These are phyloP conservation scores for Thamnaconus septentrionalis DNA, from an alignment of 2,113 vertebrate genomes.

Conservation along the genomic window DNA sequence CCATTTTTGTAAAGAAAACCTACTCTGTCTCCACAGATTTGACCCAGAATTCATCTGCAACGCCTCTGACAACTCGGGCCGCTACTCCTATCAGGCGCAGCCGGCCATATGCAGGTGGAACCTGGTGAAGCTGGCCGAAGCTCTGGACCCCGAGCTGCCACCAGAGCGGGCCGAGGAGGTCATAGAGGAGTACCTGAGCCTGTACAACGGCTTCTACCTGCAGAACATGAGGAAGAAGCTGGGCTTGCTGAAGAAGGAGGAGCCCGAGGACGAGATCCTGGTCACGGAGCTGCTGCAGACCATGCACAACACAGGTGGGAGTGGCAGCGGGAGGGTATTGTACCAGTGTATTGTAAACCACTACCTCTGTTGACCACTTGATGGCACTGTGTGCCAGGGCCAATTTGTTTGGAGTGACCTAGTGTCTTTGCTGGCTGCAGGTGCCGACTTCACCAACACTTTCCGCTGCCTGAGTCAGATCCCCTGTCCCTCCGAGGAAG, in stretches of 20 bases:
- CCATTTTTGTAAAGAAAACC: not conserved
- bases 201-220: slow-evolving; percentile 86
- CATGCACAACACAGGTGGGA: slow-evolving; percentile 88
- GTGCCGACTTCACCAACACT: slow-evolving; percentile 94
- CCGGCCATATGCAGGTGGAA: slow-evolving; percentile 95
- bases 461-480: slow-evolving; percentile 87
- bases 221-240: slow-evolving; percentile 92
- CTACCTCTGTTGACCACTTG: no score
- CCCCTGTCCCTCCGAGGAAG: slow-evolving; percentile 59
- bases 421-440: slow-evolving; percentile 62
- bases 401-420: not conserved
- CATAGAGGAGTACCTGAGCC: slow-evolving; percentile 82
- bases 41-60: slow-evolving; percentile 95
- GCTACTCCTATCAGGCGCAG: slow-evolving; percentile 92
- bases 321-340: slow-evolving; percentile 8
- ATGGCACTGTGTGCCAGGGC: not conserved
- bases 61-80: slow-evolving; percentile 87
- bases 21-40: slow-evolving; percentile 76
- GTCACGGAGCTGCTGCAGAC: slow-evolving; percentile 87
- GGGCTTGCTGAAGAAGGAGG: slow-evolving; percentile 81
- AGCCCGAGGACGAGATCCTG: slow-evolving; percentile 83
- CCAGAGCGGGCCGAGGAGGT: slow-evolving; percentile 74
- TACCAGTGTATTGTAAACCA: not conserved
- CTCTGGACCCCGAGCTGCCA: slow-evolving; percentile 88
- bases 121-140: slow-evolving; percentile 89